Conservation (phyloP, 2,888 invertebrate species). For the Perithous albicinctus region DNA sequence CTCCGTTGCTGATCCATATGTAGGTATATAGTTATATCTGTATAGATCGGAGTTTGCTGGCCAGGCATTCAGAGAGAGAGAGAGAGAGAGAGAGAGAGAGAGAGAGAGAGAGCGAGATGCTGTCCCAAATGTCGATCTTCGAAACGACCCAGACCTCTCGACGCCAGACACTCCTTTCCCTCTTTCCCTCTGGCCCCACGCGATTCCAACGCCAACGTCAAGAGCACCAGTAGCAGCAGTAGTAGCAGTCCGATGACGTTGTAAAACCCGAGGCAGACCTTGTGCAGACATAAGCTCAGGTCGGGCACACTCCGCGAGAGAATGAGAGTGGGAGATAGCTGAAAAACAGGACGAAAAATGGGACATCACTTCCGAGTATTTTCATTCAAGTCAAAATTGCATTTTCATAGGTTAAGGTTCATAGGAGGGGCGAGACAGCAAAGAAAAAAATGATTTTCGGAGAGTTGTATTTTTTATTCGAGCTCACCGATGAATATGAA, state of each 20-base stretch:
- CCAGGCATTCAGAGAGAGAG: conserved; percentile 17
- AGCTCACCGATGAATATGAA: too few species aligned
- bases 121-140: conserved; percentile 70
- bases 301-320: conserved; percentile 3
- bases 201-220: conserved; percentile 42
- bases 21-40: conserved; percentile 1
- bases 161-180: conserved; percentile 70
- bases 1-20: conserved; percentile 30
- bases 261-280: conserved; percentile 59
- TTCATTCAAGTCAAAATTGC: neutral
- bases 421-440: neutral
- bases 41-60: conserved; percentile 9
- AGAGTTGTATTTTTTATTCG: too few species aligned
- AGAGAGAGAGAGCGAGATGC: too few species aligned
- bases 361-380: neutral
- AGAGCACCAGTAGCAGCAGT: conserved; percentile 30
- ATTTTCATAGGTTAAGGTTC: neutral
- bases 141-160: conserved; percentile 74
- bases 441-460: too few species aligned
- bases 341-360: conserved; percentile 46
- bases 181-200: conserved; percentile 58
- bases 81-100: too few species aligned
- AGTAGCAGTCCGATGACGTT: conserved; percentile 53
- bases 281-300: conserved; percentile 59
- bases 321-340: conserved; percentile 15